Base-by-base conservation (phyloP, 1,140 invertebrate genomes). In the Melanaphis sacchari region DNA sequence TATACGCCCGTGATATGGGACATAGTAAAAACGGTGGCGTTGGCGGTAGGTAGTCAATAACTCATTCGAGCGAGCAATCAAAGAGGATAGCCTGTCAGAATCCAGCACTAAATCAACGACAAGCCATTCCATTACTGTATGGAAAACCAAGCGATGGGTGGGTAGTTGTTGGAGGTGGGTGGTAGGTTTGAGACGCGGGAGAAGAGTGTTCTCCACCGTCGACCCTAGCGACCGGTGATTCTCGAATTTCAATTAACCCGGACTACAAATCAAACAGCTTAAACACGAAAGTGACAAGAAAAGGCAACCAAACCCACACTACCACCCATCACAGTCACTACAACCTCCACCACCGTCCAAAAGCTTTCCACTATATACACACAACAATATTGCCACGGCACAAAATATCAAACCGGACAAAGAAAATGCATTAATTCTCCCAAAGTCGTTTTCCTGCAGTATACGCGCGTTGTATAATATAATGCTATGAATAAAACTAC, bases 231-330 rank as follows among this genome's bases (percentile, higher is more conserved):
- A 92, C 91, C 91, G 91, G 76, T 92, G 91, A 92, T 92, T 92
- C 91, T 92, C 91, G 91, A 92, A 92, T 92, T 92, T 92, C 91
- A 92, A 92, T 92, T 92, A 92, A 92, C 91, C 66, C 91, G 91
- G 91, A 92, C 91, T 92, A 92, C 91, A 92, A 92, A 92, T 92
- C 91, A 92, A 92, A 92, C 91, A 84, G 91, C 91, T 84, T 92
- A 92, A 92, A 92, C 91, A 52, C 91, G 91, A 92, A 92, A 92
- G 76, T 84, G 91, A 92, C 91, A 92, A 92, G 91, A 92, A 92
- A 92, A 92, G 91, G 91, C 91, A 84, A 92, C 91, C 91, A 81
- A 81, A 76, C 38, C 90, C 90, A 43, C 59, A n/a, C 59, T 43
- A 9, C 59, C 40, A 18, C 91, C 66, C 66, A 40, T 84, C 82